Conservation (phyloP, 2,888 invertebrate species). For the Furcula furcula region DNA sequence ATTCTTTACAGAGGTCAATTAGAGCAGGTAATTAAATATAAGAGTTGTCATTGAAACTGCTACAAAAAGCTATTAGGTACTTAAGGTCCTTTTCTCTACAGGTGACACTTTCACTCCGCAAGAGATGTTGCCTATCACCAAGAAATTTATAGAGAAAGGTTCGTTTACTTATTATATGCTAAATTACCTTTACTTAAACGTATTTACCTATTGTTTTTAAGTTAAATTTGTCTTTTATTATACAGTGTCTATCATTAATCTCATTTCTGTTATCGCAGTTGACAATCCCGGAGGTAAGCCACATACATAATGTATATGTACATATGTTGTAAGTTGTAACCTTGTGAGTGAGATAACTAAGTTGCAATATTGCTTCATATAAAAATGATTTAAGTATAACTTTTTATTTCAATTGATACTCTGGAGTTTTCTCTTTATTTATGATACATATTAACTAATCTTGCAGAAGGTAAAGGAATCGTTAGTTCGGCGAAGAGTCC, state of each 20-base stretch:
- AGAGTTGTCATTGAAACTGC: too few species aligned
- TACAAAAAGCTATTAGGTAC: too few species aligned
- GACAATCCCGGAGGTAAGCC: slow-evolving; percentile 39
- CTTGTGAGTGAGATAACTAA: too few species aligned
- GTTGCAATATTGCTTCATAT: slow-evolving; percentile 1
- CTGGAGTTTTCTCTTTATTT: too few species aligned
- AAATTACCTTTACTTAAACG: neutral
- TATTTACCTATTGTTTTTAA: neutral
- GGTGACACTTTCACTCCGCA: slow-evolving; percentile 54
- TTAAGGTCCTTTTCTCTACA: slow-evolving; percentile 24
- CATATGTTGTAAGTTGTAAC: too few species aligned
- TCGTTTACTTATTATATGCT: slow-evolving; percentile 3
- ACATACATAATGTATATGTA: too few species aligned
- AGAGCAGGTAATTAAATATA: slow-evolving; percentile 2
- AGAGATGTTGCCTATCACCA: slow-evolving; percentile 50
- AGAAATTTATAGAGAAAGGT: slow-evolving; percentile 49
- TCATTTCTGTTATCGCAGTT: slow-evolving; percentile 32
- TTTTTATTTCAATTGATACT: slow-evolving; percentile 15
- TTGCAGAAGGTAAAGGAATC: slow-evolving; percentile 59
- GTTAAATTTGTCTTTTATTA: neutral
- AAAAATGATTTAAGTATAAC: neutral
- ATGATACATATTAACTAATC: too few species aligned
- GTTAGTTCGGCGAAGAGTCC: slow-evolving; percentile 44
- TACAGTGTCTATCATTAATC: neutral
- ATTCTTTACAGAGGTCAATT: slow-evolving; percentile 1